Conservation (phyloP, 2,113 vertebrate genomes). For the Vulpes vulpes region DNA sequence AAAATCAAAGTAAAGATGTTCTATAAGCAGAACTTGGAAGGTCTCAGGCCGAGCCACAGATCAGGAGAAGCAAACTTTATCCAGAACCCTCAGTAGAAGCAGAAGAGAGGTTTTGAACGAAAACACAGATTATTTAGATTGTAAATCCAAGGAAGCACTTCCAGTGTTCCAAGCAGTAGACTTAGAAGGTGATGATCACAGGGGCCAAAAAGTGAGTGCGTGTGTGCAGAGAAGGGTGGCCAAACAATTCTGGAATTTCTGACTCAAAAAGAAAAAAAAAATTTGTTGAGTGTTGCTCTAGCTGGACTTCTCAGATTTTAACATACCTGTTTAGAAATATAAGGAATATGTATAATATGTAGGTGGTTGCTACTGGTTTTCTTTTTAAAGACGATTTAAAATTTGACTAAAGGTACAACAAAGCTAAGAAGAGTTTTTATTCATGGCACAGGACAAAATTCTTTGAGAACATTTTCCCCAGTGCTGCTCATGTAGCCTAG, state of each 20-base stretch:
- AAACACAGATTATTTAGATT: no score
- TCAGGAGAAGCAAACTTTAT: not conserved
- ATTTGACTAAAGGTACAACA: not conserved
- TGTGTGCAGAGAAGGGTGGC: accelerated
- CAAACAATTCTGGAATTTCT: not conserved
- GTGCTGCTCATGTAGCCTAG: not conserved
- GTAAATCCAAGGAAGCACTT: not conserved
- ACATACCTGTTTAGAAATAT: not conserved
- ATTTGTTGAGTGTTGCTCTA: not conserved
- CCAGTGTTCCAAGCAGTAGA: not conserved
- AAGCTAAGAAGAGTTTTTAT: not conserved
- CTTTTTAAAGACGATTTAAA: conserved; percentile 2
- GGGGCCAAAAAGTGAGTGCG: not conserved
- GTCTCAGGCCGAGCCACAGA: not conserved
- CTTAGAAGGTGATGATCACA: not conserved
- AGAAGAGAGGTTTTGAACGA: not conserved
- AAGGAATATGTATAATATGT: not conserved
- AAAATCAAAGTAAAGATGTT: not conserved
- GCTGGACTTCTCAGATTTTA: not conserved
- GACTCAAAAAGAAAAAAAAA: not conserved
- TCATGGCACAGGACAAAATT: not conserved
- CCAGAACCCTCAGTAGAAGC: not conserved
- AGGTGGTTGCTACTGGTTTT: not conserved
- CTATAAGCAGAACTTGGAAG: not conserved
- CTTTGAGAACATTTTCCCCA: not conserved